Conservation (phyloP, 2,113 vertebrate species). For the Calidris pygmaea region DNA sequence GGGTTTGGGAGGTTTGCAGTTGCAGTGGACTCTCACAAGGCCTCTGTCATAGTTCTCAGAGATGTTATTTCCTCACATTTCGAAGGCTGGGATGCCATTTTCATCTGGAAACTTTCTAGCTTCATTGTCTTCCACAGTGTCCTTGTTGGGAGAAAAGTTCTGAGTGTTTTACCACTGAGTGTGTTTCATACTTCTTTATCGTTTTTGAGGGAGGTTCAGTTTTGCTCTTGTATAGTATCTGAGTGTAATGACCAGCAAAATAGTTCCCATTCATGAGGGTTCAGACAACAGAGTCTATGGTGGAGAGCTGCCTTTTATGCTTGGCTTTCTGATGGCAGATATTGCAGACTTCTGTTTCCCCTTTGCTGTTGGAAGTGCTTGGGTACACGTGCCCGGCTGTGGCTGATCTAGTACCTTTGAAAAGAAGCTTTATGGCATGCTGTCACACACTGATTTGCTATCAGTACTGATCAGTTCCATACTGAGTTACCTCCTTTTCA, state of each 20-base stretch:
- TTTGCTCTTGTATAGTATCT: not conserved
- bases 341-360: constrained; percentile 14
- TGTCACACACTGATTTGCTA: not conserved
- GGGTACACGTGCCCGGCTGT: constrained; percentile 10
- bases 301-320: constrained; percentile 11
- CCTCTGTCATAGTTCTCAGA: not conserved
- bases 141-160: not conserved
- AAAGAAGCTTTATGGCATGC: not conserved
- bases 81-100: not conserved
- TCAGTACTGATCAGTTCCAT: constrained; percentile 34
- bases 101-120: not conserved
- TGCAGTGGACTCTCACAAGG: not conserved
- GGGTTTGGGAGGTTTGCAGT: not conserved
- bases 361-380: constrained; percentile 3
- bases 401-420: constrained; percentile 29
- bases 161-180: not conserved
- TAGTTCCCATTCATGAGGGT: not conserved
- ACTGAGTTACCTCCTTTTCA: constrained; percentile 26
- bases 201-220: not conserved
- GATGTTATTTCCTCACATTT: not conserved
- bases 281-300: not conserved
- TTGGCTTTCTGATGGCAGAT: constrained; percentile 44
- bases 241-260: not conserved
- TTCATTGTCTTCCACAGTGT: not conserved
- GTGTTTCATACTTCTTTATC: not conserved